Base-by-base conservation (phyloP, 64 coral and sea anemone genomes). In the Pachyseris speciosa region DNA sequence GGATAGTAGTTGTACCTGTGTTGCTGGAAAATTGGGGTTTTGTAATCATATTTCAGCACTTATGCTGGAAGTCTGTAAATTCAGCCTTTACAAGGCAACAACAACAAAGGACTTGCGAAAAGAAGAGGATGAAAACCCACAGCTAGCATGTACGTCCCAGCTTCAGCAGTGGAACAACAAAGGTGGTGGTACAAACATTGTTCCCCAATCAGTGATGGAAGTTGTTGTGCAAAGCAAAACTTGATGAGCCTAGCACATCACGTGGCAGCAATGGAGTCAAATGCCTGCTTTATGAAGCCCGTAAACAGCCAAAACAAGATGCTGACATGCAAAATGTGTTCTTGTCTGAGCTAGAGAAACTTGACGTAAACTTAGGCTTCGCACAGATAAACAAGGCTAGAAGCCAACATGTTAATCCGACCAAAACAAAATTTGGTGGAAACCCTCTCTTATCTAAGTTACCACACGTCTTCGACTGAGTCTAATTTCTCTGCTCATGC, bases 401-500 rank as follows among this genome's bases (percentile, higher is more conserved):
- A 42, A 84, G 36, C 4, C 22, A 40, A 36, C 37, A 66, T 19
- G 65, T 37, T 25, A 28, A 64, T 1, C 4, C 47, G 7, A 41
- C 8, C 17, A 40, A 12, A 2, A 78, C 87, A 29, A 74, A 64
- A 48, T 79, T 30, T 89, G 87, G 87, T 5, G 65, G 44, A 40
- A 66, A 17, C 31, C 74, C 87, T 42, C 32, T 89, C 73, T 0
- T 25, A 64, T 89, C 13, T 38, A 20, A 78, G 72, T 13, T 89
- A 89, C 41, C 87, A 89, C 59, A 10, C 66, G 37, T 12, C 72
- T 11, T 89, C 79, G 28, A 79, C 71, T 40, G 87, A 89, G 64
- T 89, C 87, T 34, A 89, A 89, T 71, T 64, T 89, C 64, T 84
- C 34, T 39, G 63, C 83, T n/a, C n/a, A n/a, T n/a, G n/a, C n/a